phyloP scores from a whole-genome alignment of 1,140 invertebrate species.

The Cepaea nemoralis region DNA sequence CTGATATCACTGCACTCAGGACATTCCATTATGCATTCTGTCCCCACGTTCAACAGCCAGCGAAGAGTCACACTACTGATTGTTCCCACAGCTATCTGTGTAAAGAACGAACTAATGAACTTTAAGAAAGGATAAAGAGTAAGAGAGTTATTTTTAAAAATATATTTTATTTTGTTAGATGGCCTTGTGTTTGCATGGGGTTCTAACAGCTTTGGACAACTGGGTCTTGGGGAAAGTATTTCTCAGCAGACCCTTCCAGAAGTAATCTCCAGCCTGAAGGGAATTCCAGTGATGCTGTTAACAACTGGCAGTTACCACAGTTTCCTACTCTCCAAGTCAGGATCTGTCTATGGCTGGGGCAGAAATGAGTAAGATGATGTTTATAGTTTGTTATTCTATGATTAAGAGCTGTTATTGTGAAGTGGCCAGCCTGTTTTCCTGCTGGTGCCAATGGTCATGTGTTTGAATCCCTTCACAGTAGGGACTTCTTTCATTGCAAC shows the following conservation, averaged over 20 bases:
- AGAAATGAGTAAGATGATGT: constrained; percentile 78
- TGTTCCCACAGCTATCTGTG: too few species aligned
- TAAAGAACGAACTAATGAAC: too few species aligned
- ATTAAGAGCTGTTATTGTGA: neutral
- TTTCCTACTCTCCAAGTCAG: constrained; percentile 75
- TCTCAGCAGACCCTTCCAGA: constrained; percentile 77
- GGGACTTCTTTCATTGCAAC: too few species aligned
- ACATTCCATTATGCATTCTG: too few species aligned
- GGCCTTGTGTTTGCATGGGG: constrained; percentile 91
- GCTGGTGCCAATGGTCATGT: too few species aligned
- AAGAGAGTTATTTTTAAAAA: neutral
- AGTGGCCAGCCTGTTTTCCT: too few species aligned
- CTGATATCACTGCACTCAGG: too few species aligned
- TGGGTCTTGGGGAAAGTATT: constrained; percentile 80
- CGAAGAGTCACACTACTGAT: too few species aligned
- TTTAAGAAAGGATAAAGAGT: too few species aligned
- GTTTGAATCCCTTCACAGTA: too few species aligned
- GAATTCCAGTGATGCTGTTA: constrained; percentile 86
- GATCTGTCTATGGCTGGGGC: constrained; percentile 92
- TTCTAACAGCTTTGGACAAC: constrained; percentile 86
- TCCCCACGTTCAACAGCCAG: too few species aligned
- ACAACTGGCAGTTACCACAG: constrained; percentile 81
- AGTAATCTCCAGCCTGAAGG: constrained; percentile 79
- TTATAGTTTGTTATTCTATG: neutral
- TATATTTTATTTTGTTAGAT: constrained; percentile 73